Conservation (phyloP, 2,113 vertebrate genomes). For the Vulpes lagopus region DNA sequence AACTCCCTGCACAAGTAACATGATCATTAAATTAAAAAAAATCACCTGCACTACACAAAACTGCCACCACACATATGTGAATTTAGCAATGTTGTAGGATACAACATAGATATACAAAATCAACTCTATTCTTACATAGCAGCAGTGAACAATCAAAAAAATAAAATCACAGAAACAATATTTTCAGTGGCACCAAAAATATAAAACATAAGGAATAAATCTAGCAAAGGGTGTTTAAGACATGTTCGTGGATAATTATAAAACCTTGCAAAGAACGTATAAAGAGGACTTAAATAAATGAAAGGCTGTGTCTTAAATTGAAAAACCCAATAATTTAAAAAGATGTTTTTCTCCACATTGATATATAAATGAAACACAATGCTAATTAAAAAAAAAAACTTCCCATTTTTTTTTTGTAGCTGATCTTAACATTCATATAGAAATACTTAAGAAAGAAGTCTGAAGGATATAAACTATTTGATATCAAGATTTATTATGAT, state of each 20-base stretch:
- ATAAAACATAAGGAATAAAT: not conserved
- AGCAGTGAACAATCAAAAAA: not conserved
- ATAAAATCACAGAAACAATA: not conserved
- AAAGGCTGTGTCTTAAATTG: not conserved
- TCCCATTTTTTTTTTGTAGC: not conserved
- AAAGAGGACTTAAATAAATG: not conserved
- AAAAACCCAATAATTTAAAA: not conserved
- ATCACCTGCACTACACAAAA: not conserved
- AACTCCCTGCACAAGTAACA: not conserved
- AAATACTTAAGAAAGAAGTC: not conserved
- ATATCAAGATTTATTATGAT: not conserved
- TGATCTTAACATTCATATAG: not conserved
- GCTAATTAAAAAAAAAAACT: not conserved
- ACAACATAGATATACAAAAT: not conserved
- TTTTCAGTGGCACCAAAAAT: not conserved
- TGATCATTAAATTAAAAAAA: not conserved
- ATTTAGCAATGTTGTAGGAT: not conserved
- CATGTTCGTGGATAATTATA: not conserved
- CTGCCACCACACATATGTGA: not conserved
- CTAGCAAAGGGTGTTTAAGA: not conserved
- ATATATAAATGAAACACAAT: not conserved
- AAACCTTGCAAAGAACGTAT: not conserved
- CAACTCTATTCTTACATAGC: not conserved
- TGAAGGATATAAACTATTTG: not conserved
- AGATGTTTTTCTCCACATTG: not conserved